Conservation (phyloP, 2,797 vertebrate genomes). For the Rhinophrynus dorsalis region DNA sequence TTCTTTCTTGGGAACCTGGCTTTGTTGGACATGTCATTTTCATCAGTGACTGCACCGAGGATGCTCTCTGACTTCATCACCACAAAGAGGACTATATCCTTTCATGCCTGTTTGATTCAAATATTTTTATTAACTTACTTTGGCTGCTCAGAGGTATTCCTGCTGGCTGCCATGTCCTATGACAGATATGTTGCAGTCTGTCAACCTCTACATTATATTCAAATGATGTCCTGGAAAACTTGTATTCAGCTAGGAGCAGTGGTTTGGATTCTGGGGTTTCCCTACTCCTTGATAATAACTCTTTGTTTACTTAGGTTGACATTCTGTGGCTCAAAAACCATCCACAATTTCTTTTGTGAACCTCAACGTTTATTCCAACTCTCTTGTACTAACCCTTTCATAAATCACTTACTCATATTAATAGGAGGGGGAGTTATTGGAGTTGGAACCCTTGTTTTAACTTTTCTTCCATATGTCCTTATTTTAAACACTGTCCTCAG, state of each 20-base stretch:
- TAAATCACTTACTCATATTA: neutral
- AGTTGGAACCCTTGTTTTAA: neutral
- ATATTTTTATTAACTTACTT: conserved; percentile 7
- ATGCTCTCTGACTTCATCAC: conserved; percentile 35
- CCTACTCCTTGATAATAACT: neutral
- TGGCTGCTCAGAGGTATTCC: neutral
- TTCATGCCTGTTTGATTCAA: conserved; percentile 13
- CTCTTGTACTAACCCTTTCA: conserved; percentile 4
- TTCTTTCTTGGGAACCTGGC: conserved; percentile 51
- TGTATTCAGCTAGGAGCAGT: neutral
- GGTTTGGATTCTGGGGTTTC: neutral
- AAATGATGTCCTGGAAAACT: neutral
- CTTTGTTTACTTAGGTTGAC: neutral
- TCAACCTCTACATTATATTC: neutral
- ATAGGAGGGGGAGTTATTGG: neutral
- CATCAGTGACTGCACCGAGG: conserved; percentile 54
- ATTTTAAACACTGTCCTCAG: neutral
- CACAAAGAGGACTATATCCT: neutral
- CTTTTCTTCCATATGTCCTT: neutral
- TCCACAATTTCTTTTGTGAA: conserved; percentile 27
- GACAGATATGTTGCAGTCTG: conserved; percentile 26
- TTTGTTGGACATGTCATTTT: conserved; percentile 55
- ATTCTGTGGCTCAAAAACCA: neutral
- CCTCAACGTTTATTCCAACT: conserved; percentile 17
- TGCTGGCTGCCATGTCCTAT: conserved; percentile 30